Conservation (phyloP, 2,797 vertebrate genomes). For the Gymnothorax reevesii region DNA sequence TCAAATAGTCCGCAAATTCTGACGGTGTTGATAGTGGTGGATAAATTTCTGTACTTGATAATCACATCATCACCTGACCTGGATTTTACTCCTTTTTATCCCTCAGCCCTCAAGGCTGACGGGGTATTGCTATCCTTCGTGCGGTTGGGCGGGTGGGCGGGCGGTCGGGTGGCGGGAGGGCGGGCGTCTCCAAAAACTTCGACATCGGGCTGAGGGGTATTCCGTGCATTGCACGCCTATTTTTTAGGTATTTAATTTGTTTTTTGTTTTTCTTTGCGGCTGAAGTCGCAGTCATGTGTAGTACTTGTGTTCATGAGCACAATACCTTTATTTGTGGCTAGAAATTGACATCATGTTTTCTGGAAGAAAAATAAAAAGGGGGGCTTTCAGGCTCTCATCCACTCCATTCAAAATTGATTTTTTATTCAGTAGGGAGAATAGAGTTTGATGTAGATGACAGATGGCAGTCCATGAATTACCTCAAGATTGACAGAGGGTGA, state of each 20-base stretch:
- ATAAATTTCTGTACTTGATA: no score
- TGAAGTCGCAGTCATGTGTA: not conserved
- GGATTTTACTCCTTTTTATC: no score
- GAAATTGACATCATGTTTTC: not conserved
- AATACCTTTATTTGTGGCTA: not conserved
- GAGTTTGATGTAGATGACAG: not conserved
- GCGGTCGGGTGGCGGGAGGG: no score
- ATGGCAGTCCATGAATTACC: not conserved
- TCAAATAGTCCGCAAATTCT: no score
- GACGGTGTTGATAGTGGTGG: no score
- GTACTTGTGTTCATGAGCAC: not conserved
- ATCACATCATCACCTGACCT: no score
- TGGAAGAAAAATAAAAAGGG: not conserved
- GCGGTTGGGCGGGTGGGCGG: no score
- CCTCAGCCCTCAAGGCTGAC: no score
- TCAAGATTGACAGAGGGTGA: not conserved
- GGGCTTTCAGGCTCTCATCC: not conserved
- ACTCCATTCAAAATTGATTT: not conserved
- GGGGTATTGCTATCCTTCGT: no score
- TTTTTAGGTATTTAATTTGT: not conserved
- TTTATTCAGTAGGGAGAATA: not conserved
- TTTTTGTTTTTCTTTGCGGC: not conserved
- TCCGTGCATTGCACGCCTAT: not conserved
- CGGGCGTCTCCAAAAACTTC: no score
- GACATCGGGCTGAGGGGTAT: no score